Percentiles rank a stretch among this genome's conserved stretches.
These are phyloP conservation scores for Phrynosoma blainvillii DNA, from an alignment of 2,113 vertebrate genomes.

Conservation along the genomic window DNA sequence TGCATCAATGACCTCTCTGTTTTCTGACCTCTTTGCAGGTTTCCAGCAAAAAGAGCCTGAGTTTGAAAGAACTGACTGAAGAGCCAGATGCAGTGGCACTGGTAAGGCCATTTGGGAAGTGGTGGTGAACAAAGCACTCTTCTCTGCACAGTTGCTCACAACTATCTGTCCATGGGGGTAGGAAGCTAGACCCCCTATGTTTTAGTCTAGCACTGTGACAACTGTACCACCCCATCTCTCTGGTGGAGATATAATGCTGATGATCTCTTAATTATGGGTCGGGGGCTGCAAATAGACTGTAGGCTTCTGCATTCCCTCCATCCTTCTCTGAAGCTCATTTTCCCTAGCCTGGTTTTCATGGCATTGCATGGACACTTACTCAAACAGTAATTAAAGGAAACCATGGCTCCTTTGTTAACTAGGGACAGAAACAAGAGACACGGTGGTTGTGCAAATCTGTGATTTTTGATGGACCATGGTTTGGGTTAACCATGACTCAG, in stretches of 20 bases:
- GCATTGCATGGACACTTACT: no score
- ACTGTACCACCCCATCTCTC: no score
- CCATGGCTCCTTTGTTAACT: neutral
- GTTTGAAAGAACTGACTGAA: conserved; percentile 87
- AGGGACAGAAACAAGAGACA: neutral
- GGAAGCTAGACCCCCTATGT: neutral
- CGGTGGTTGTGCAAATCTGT: neutral
- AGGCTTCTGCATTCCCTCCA: no score
- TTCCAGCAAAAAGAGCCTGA: conserved; percentile 91
- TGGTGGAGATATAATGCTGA: neutral
- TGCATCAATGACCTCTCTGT: fast-evolving
- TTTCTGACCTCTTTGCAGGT: conserved; percentile 63
- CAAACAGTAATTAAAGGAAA: no score
- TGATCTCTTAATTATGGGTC: no score
- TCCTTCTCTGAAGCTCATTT: no score
- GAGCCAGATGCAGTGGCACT: conserved; percentile 81
- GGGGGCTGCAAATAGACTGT: no score
- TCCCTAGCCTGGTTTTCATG: no score
- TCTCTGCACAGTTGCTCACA: neutral
- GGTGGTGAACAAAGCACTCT: no score
- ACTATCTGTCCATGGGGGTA: neutral
- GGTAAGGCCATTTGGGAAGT: conserved; percentile 75
- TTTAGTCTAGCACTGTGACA: neutral
- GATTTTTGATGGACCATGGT: no score
- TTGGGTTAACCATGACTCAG: neutral